A percentile compares a stretch with the other conserved stretches of the same genome.
phyloP scores from a whole-genome alignment of 2,888 invertebrate genomes.

The Luffia ferchaultella region DNA sequence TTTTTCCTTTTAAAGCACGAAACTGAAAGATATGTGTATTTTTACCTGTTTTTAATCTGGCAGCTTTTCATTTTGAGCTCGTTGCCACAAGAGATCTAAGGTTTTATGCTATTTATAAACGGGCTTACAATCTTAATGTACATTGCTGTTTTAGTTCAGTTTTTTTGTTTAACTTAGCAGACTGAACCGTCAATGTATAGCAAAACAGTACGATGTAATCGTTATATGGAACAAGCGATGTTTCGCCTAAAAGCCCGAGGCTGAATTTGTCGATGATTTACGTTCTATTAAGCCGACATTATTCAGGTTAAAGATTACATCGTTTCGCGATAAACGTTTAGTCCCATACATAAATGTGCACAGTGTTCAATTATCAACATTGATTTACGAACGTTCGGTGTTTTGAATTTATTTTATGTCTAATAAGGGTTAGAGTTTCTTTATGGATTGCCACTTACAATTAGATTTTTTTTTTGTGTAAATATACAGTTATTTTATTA shows the following conservation, averaged over 20 bases:
- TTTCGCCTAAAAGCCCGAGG: slow-evolving; percentile 6
- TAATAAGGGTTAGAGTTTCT: neutral
- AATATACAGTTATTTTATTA: neutral
- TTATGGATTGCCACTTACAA: neutral
- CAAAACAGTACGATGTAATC: neutral
- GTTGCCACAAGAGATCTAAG: neutral
- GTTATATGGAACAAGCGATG: neutral
- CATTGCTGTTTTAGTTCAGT: slow-evolving; percentile 3
- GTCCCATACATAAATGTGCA: neutral
- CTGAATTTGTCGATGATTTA: slow-evolving; percentile 15
- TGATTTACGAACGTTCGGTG: neutral
- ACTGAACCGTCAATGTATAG: neutral
- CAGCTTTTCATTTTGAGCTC: slow-evolving; percentile 26
- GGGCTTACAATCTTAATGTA: neutral
- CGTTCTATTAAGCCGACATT: slow-evolving; percentile 14
- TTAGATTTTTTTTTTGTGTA: no score
- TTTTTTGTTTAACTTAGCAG: neutral
- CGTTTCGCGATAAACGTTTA: slow-evolving; percentile 6
- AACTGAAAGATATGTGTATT: slow-evolving; percentile 35
- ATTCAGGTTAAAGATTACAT: slow-evolving; percentile 14
- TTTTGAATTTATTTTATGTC: neutral
- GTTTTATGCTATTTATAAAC: neutral
- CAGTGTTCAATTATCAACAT: neutral
- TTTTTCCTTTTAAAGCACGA: no score
- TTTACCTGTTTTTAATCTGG: slow-evolving; percentile 38